Evolutionary conservation across 2,888 invertebrate genomes (phyloP).

Genomic region (Xanthorhoe designata): DNA sequence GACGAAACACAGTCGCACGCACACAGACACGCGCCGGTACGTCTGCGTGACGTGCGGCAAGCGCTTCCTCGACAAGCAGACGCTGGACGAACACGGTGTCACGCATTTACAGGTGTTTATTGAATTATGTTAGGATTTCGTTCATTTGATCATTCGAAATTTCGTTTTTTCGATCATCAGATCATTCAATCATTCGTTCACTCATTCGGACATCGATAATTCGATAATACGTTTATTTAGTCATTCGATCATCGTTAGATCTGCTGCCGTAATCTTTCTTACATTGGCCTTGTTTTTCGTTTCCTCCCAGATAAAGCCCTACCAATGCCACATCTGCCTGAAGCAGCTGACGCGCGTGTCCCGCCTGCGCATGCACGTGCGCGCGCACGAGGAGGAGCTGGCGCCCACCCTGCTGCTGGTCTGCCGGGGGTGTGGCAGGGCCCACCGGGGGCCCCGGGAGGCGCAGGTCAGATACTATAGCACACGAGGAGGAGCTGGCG

Average conservation of each 20-base stretch:
- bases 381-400: conserved; percentile 78
- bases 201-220: too few species aligned
- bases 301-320: conserved; percentile 84
- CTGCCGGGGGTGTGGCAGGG: conserved; percentile 64
- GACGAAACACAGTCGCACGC: conserved; percentile 80
- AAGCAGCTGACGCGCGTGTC: conserved; percentile 82
- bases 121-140: too few species aligned
- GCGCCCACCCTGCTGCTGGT: conserved; percentile 65
- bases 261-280: too few species aligned
- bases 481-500: too few species aligned
- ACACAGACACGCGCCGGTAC: conserved; percentile 80
- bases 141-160: too few species aligned
- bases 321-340: conserved; percentile 84
- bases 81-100: conserved; percentile 81
- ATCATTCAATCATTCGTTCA: too few species aligned
- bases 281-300: too few species aligned
- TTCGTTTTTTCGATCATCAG: too few species aligned
- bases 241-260: too few species aligned
- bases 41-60: conserved; percentile 81
- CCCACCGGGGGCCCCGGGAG: conserved; percentile 17
- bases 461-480: conserved; percentile 18
- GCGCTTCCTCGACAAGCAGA: conserved; percentile 82
- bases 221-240: too few species aligned
- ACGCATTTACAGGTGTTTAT: conserved; percentile 74
- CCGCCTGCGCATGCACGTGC: conserved; percentile 79